A percentile compares a stretch with the other conserved stretches of the same genome.
phyloP scores from a whole-genome alignment of 2,888 invertebrate species.

The Drosophila meridiana region DNA sequence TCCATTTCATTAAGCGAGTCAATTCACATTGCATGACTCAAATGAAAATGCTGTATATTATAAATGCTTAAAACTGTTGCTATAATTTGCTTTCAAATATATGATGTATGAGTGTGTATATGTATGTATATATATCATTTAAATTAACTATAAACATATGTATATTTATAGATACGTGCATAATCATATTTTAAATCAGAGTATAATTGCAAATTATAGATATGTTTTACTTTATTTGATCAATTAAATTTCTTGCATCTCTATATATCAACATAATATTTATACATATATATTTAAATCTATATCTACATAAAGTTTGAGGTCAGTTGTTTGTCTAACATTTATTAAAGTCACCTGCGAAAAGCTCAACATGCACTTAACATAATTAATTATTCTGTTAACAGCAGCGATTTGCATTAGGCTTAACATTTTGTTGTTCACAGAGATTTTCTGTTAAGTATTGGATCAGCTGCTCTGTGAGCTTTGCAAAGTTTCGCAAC shows the following conservation, averaged over 20 bases:
- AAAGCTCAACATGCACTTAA: neutral
- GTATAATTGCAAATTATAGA: too few species aligned
- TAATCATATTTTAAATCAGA: too few species aligned
- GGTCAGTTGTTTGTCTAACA: neutral
- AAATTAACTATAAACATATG: too few species aligned
- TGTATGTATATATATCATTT: too few species aligned
- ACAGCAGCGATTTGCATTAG: too few species aligned
- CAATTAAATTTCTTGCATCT: too few species aligned
- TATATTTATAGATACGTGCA: too few species aligned
- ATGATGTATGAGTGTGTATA: too few species aligned
- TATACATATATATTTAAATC: too few species aligned
- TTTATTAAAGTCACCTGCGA: neutral
- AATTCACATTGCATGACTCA: neutral
- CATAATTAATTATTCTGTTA: neutral
- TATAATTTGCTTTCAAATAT: neutral
- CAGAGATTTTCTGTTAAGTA: neutral
- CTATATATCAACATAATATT: too few species aligned
- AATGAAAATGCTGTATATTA: neutral
- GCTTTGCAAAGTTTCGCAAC: neutral
- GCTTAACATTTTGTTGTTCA: conserved; percentile 2
- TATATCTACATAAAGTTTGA: neutral
- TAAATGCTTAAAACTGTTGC: neutral
- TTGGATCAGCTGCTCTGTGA: neutral
- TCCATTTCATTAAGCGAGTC: neutral
- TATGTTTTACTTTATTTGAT: too few species aligned